Base-by-base conservation (phyloP, 1,140 invertebrate genomes). In the Hypsibius dujardini region DNA sequence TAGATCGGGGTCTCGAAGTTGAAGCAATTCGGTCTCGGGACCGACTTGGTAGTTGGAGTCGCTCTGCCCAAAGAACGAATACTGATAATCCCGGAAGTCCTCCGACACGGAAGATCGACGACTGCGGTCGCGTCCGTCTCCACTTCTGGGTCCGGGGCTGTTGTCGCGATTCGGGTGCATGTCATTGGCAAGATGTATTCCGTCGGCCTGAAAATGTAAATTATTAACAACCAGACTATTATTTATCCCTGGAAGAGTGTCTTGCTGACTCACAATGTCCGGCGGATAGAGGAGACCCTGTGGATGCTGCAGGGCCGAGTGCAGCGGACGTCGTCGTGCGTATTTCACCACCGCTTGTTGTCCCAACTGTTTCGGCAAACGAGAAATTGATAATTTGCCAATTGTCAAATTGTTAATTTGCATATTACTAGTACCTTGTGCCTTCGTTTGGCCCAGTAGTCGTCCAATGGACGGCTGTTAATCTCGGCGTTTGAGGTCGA, bases 371-470 rank as follows among this genome's bases (percentile, higher is more conserved):
- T 15, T 15, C 12, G 12, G 45, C 45, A 67, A 56, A 56, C n/a
- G 7, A 56, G 50, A 56, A 56, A 28, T 28, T 28, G 28, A 28
- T 28, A 28, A 28, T 28, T 28, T 28, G 28, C 28, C 28, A 28
- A 28, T 28, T 28, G 28, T 28, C 28, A 28, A 28, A 28, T 28
- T 28, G 28, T 28, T 28, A 28, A 28, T 28, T 28, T 28, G 28
- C 28, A 28, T 56, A 56, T n/a, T 56, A 56, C 50, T 56, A 56
- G 7, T 12, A 67, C 62, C 62, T 67, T 67, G 12, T 67, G 62
- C 42, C 62, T 67, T 42, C 62, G 62, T 67, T 67, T 67, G 42
- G 62, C 62, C 62, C 62, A 67, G 62, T 67, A 67, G 42, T 67
- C 62, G 12, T 67, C 62, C 62, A 67, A 42, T 67, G 62, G 62